These are phyloP conservation scores for Cyphomyrus discorhynchus DNA, from an alignment of 2,113 vertebrate genomes.

Conservation along the genomic window DNA sequence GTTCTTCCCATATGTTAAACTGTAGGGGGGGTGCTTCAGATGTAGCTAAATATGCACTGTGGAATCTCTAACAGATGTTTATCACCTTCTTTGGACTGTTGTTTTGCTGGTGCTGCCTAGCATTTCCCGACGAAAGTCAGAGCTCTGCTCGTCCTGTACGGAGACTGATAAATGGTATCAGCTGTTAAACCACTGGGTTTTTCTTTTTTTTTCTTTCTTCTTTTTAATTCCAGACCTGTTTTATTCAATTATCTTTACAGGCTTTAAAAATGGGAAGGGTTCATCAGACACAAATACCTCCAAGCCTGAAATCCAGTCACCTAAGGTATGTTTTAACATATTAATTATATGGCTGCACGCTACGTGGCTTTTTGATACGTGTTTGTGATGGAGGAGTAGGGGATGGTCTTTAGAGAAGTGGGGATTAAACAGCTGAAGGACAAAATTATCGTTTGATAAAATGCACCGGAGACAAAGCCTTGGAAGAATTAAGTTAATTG, in stretches of 20 bases:
- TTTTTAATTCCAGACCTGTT: background rate
- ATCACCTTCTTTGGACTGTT: background rate
- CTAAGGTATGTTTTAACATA: conserved; percentile 48
- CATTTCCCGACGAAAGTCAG: background rate
- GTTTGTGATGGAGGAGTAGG: conserved; percentile 17
- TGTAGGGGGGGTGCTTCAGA: background rate
- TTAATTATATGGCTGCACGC: conserved; percentile 22
- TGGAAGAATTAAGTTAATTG: conserved; percentile 26
- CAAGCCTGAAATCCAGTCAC: conserved; percentile 30
- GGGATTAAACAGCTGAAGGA: conserved; percentile 22
- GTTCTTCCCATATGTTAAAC: background rate
- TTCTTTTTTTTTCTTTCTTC: background rate
- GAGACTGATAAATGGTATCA: background rate
- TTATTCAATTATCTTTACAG: conserved; percentile 39
- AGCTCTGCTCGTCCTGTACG: background rate
- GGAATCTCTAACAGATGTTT: background rate
- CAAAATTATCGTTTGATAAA: conserved; percentile 24
- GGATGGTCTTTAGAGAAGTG: conserved; percentile 23
- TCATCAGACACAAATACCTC: conserved; percentile 25
- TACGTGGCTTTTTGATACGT: conserved; percentile 15
- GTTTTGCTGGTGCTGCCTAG: background rate
- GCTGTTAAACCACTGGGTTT: background rate
- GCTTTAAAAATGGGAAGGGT: conserved; percentile 26
- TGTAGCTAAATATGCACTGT: background rate
- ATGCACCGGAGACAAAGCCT: conserved; percentile 25